A percentile compares a stretch with the other conserved stretches of the same genome.
phyloP scores from a whole-genome alignment of 2,113 vertebrate genomes.

The Mesoclemmys tuberculata region DNA sequence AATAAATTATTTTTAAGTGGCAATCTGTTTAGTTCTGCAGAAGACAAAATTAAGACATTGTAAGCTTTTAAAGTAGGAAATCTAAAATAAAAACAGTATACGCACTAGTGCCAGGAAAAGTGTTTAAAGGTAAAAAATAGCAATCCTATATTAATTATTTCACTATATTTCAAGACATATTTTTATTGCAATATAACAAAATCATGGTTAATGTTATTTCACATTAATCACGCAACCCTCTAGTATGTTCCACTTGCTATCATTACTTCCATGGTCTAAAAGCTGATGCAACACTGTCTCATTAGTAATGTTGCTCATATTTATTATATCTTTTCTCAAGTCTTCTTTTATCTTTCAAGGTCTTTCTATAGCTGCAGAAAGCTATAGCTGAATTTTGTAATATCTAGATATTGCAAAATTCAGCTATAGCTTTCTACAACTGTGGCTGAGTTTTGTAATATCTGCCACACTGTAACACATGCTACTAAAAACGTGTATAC shows the following conservation, averaged over 20 bases:
- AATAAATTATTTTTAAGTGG: neutral
- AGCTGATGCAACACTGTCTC: neutral
- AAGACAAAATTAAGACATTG: neutral
- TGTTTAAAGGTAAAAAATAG: neutral
- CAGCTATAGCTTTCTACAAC: too few species aligned
- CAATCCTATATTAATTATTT: neutral
- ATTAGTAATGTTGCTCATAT: neutral
- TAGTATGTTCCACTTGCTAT: neutral
- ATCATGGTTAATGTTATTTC: neutral
- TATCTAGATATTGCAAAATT: neutral
- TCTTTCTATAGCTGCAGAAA: neutral
- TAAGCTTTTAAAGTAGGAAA: neutral
- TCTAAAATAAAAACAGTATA: neutral
- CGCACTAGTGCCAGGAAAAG: neutral
- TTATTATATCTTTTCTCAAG: neutral
- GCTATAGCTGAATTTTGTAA: neutral
- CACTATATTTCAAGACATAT: neutral
- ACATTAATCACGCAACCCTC: neutral
- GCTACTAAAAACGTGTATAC: neutral
- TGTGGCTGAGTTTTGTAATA: neutral
- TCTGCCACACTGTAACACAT: neutral
- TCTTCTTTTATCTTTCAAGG: neutral
- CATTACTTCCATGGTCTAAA: neutral
- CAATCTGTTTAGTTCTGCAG: neutral
- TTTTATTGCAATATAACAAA: neutral